Percentiles rank a stretch among this genome's conserved stretches.
These are phyloP conservation scores for Drusus annulatus DNA, from an alignment of 1,140 invertebrate genomes.

Conservation along the genomic window DNA sequence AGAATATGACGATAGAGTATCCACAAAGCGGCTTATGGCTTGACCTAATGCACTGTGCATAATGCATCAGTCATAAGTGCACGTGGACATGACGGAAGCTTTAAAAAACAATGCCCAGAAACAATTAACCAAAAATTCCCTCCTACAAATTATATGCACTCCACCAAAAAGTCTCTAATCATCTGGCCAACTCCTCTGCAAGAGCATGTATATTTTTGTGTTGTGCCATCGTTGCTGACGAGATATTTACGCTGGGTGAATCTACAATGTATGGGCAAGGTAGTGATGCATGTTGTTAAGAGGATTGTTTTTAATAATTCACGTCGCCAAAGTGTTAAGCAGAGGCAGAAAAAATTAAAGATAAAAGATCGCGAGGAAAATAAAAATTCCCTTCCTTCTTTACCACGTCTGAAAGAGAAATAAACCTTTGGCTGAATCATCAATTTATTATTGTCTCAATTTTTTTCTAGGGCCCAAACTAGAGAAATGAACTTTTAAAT, in stretches of 20 bases:
- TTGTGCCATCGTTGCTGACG: background rate
- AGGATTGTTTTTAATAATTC: slow-evolving; percentile 9
- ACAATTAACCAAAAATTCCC: background rate
- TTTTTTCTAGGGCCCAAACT: background rate
- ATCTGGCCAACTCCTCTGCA: background rate
- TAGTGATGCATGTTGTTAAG: background rate
- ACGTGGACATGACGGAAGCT: slow-evolving; percentile 18
- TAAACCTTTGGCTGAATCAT: background rate
- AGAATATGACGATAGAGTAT: slow-evolving; percentile 16
- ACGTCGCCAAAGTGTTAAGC: background rate
- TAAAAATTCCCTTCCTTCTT: background rate
- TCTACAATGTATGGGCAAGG: background rate
- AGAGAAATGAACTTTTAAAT: too few relatives aligned
- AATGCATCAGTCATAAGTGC: slow-evolving; percentile 35
- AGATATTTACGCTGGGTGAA: background rate
- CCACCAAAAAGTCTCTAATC: background rate
- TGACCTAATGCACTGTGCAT: slow-evolving; percentile 38
- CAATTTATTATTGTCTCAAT: background rate
- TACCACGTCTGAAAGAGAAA: background rate
- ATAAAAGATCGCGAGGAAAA: background rate
- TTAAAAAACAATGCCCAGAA: background rate
- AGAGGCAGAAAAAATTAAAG: background rate
- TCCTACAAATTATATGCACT: background rate
- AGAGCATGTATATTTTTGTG: background rate
- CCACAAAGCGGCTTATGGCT: slow-evolving; percentile 8